Percentiles rank a stretch among this genome's conserved stretches.
Conservation (phyloP, 2,888 invertebrate genomes). For the Epinotia nisella region DNA sequence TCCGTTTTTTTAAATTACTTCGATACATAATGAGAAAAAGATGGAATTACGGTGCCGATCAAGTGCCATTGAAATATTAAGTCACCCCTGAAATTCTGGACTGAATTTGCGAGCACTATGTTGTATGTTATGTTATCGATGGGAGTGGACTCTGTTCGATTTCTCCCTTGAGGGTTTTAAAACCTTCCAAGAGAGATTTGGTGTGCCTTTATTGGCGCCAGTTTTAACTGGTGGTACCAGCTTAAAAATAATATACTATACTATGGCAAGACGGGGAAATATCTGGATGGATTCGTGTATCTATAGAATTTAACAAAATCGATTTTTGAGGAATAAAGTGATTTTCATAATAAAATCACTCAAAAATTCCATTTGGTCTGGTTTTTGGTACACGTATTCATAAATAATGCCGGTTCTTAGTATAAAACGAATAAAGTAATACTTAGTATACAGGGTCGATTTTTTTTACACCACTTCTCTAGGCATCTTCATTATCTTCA, state of each 20-base stretch:
- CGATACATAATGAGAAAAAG: conserved; percentile 23
- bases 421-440: too few species aligned
- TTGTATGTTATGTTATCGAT: conserved; percentile 19
- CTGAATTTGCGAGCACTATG: conserved; percentile 32
- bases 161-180: conserved; percentile 27
- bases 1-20: conserved; percentile 5
- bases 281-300: too few species aligned
- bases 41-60: conserved; percentile 21
- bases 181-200: conserved; percentile 27
- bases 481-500: too few species aligned
- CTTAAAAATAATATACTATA: too few species aligned
- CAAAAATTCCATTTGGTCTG: too few species aligned
- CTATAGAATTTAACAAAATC: too few species aligned
- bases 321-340: too few species aligned
- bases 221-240: background rate
- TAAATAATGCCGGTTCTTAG: too few species aligned
- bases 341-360: too few species aligned
- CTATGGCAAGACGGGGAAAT: background rate
- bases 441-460: too few species aligned
- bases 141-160: conserved; percentile 11
- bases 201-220: conserved; percentile 10
- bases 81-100: conserved; percentile 20
- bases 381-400: too few species aligned
- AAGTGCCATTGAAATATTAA: conserved; percentile 29
- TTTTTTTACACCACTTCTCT: too few species aligned